Percentiles rank a stretch among this genome's conserved stretches.
These are phyloP conservation scores for Cerceris ruficornis DNA, from an alignment of 2,888 invertebrate genomes.

Conservation along the genomic window DNA sequence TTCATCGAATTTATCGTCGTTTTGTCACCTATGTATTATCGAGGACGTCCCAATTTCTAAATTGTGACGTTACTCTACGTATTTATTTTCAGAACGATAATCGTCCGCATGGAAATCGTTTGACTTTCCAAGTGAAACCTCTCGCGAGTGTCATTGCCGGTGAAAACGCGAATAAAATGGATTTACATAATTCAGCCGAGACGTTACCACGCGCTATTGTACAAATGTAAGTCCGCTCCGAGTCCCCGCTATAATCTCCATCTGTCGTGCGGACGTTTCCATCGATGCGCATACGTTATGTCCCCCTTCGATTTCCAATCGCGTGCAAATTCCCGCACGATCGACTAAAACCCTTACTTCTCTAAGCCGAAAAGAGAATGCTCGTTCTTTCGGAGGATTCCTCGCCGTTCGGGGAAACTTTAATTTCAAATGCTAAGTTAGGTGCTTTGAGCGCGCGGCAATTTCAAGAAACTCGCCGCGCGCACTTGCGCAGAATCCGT, in stretches of 20 bases:
- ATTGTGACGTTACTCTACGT: conserved; percentile 38
- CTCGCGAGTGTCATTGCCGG: conserved; percentile 47
- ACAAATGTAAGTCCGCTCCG: conserved; percentile 5
- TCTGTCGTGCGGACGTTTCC: conserved; percentile 1
- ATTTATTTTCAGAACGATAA: conserved; percentile 50
- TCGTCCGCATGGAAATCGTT: conserved; percentile 56
- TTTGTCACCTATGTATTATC: conserved; percentile 4
- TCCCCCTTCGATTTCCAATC: neutral
- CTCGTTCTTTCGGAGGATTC: neutral
- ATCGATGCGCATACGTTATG: neutral
- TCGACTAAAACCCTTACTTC: no score
- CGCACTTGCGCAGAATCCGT: conserved; percentile 32
- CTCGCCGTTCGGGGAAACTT: neutral
- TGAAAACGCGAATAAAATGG: conserved; percentile 61
- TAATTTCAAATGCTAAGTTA: conserved; percentile 9
- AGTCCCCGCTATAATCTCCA: conserved; percentile 30
- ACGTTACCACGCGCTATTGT: conserved; percentile 38
- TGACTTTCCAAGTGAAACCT: conserved; percentile 67
- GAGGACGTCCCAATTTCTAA: conserved; percentile 50
- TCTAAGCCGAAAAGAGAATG: neutral
- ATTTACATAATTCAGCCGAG: conserved; percentile 60
- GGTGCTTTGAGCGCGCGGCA: conserved; percentile 13
- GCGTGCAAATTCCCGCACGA: neutral
- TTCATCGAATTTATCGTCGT: neutral
- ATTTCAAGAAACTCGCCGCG: conserved; percentile 1